Evolutionary conservation across 2,888 invertebrate genomes (phyloP).

Genomic region (Trachelus stipa): DNA sequence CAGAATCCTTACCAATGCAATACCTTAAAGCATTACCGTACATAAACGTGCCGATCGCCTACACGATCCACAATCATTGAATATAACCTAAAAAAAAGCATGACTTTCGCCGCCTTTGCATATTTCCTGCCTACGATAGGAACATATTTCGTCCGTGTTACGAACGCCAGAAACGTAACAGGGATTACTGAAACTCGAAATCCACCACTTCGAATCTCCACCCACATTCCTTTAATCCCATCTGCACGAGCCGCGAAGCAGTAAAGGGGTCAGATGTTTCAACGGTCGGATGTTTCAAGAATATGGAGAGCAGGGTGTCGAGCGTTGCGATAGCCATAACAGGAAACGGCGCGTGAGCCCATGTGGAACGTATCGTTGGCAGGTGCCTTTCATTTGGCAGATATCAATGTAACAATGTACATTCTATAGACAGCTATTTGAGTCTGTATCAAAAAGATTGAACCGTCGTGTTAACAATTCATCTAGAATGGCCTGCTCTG

Average conservation of each 20-base stretch:
- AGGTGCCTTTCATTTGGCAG: not conserved
- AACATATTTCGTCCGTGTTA: not conserved
- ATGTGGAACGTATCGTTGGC: constrained; percentile 8
- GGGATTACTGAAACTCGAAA: not conserved
- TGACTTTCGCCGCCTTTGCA: not conserved
- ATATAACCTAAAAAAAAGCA: not conserved
- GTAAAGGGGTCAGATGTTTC: not conserved
- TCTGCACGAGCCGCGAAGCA: not conserved
- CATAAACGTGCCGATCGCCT: not conserved
- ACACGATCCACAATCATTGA: not conserved
- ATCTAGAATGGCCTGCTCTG: not conserved
- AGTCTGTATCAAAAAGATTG: not conserved
- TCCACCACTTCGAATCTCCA: not conserved
- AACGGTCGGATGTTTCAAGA: not conserved
- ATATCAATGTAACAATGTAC: not conserved
- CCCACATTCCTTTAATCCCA: not conserved
- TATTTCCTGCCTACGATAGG: not conserved
- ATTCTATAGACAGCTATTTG: not conserved
- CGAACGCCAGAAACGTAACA: not conserved
- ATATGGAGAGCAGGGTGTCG: constrained; percentile 4
- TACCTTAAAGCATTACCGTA: not conserved
- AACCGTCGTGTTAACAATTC: not conserved
- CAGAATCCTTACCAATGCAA: not conserved
- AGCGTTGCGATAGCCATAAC: constrained; percentile 4
- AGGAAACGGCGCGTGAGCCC: constrained; percentile 1